Base-by-base conservation (phyloP, 2,888 invertebrate species). In the Fragum whitleyi region DNA sequence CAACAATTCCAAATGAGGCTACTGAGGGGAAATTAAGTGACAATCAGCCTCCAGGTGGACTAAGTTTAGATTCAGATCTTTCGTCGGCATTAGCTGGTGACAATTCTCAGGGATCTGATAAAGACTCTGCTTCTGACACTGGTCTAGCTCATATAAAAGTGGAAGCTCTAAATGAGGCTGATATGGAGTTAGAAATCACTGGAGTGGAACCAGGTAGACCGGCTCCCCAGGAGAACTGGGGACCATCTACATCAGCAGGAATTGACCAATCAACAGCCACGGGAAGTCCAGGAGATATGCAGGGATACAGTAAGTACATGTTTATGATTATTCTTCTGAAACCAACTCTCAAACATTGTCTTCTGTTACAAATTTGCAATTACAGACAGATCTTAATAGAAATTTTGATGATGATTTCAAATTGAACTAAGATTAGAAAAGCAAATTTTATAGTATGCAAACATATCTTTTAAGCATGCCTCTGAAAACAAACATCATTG, bases 151-250 rank as follows among this genome's bases (percentile, higher is more conserved):
- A 53, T 21, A 53, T 81, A n/a, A 77, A 77, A 67, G 51, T 77
- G 1, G 81, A 77, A 70, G 74, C 77, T 32, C 57, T 81, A 14
- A 71, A 59, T 70, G 81, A 81, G 42, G 62, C 74, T 21, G 77
- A 81, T 67, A 77, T 74, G 74, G 81, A 81, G 51, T 71, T 81
- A 61, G 81, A 81, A 74, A 81, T 81, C 55, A 81, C 81, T 16
- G 81, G 81, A 47, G 81, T 81, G 29, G 81, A 81, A 72, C 81
- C 77, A n/a, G 81, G 81, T 32, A 62, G 62, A 26, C 68, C 47
- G 26, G 51, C 28, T 16, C 67, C 36, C 21, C 68, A 51, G 29
- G 68, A 69, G 3, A 69, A 19, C 51, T 69, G 68, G 68, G 68
- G 19, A 29, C 51, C 53, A 51, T 28, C 42, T 29, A 28, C 29